These are phyloP conservation scores for Eudasyphora cyanicolor DNA, from an alignment of 2,888 invertebrate genomes.

Conservation along the genomic window DNA sequence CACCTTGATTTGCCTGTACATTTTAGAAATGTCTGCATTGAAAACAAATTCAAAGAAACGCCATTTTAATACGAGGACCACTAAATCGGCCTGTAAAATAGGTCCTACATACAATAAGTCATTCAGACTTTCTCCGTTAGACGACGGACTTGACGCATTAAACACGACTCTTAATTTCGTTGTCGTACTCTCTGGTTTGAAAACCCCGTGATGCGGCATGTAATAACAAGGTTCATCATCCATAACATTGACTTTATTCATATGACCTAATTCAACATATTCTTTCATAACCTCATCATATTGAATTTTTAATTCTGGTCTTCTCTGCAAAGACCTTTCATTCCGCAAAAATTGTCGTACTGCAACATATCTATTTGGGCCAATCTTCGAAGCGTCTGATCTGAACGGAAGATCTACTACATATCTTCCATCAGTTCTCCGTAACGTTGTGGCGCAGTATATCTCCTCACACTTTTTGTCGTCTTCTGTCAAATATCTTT, in stretches of 20 bases:
- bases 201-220: slow-evolving; percentile 33
- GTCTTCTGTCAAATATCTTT: not conserved
- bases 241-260: too few species aligned
- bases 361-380: not conserved
- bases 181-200: slow-evolving; percentile 42
- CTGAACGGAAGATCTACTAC: too few species aligned
- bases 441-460: not conserved
- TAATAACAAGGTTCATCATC: too few species aligned
- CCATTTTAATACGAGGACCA: slow-evolving; percentile 45
- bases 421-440: not conserved
- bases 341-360: not conserved
- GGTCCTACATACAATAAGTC: slow-evolving; percentile 36
- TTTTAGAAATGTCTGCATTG: slow-evolving; percentile 57
- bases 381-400: not conserved
- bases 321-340: too few species aligned
- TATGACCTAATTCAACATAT: slow-evolving; percentile 27
- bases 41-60: slow-evolving; percentile 54
- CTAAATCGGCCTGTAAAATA: slow-evolving; percentile 45
- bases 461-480: too few species aligned
- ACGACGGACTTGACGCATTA: slow-evolving; percentile 44
- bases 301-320: slow-evolving; percentile 33
- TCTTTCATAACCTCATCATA: slow-evolving; percentile 42
- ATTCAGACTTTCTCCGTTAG: slow-evolving; percentile 41
- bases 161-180: slow-evolving; percentile 11
- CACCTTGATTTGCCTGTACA: too few species aligned